Percentiles rank a stretch among this genome's conserved stretches.
These are phyloP conservation scores for Pomatostomus ruficeps DNA, from an alignment of 2,113 vertebrate genomes.

Conservation along the genomic window DNA sequence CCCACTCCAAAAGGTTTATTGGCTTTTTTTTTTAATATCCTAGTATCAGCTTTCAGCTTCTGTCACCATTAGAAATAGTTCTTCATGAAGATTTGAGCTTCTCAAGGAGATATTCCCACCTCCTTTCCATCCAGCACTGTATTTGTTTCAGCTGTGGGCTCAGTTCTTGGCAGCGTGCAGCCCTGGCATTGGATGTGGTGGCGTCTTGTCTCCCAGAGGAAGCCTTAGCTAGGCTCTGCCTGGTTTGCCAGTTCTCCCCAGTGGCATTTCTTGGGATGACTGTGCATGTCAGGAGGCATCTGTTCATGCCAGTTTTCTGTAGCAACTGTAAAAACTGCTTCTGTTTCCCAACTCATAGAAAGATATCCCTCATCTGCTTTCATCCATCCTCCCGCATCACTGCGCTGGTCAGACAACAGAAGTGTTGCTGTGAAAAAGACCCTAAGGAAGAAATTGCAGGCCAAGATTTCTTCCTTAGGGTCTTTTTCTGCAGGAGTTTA, in stretches of 20 bases:
- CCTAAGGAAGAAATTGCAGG: too few relatives aligned
- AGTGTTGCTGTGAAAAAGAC: too few relatives aligned
- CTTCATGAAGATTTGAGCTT: not conserved
- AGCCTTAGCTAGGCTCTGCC: not conserved
- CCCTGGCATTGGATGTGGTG: not conserved
- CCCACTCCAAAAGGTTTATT: not conserved
- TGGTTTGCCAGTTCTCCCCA: not conserved
- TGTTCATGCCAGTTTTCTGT: not conserved
- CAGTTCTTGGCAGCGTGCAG: not conserved
- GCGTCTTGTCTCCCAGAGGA: not conserved
- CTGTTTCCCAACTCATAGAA: not conserved
- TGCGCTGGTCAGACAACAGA: not conserved
- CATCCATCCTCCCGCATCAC: fast-evolving
- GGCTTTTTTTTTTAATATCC: not conserved
- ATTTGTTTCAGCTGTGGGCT: not conserved
- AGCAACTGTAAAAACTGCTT: not conserved
- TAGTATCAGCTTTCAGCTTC: not conserved
- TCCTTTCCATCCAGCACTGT: not conserved
- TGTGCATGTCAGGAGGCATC: not conserved
- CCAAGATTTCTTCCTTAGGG: not conserved
- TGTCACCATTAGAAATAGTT: not conserved
- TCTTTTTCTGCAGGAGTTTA: not conserved
- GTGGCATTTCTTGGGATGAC: not conserved
- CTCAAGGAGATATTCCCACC: not conserved
- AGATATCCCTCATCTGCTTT: not conserved